Conservation (phyloP, 1,140 invertebrate genomes). For the Medauroidea extradentata region DNA sequence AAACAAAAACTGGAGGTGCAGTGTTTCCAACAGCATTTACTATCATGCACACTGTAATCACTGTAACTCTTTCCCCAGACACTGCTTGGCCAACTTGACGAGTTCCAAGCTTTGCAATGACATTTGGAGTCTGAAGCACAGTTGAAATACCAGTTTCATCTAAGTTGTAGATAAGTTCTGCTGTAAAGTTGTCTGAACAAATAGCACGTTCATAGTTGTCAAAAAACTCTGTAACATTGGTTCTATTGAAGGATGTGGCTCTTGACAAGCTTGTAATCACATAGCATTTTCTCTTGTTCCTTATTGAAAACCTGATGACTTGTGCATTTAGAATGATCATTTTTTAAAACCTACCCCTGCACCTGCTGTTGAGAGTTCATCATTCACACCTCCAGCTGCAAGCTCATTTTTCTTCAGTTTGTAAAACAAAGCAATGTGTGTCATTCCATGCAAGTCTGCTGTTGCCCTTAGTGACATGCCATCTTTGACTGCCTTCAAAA, state of each 20-base stretch:
- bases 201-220: conserved; percentile 35
- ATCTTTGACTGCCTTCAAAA: neutral
- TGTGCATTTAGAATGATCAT: neutral
- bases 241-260: conserved; percentile 39
- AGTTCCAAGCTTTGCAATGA: conserved; percentile 28
- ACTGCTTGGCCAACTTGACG: conserved; percentile 30
- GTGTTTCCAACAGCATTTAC: conserved; percentile 30
- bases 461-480: neutral
- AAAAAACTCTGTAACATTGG: too few species aligned
- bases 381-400: too few species aligned
- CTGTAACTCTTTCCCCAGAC: conserved; percentile 26
- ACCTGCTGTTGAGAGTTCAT: too few species aligned
- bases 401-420: neutral
- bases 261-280: conserved; percentile 31
- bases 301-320: neutral
- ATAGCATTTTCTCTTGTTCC: neutral
- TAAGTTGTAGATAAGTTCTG: conserved; percentile 32
- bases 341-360: too few species aligned
- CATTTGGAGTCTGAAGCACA: conserved; percentile 41
- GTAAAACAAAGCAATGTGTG: conserved; percentile 1
- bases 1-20: conserved; percentile 34
- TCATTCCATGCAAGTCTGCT: conserved; percentile 1
- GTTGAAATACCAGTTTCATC: conserved; percentile 43
- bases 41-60: conserved; percentile 26
- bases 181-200: conserved; percentile 18